phyloP scores from a whole-genome alignment of 2,888 invertebrate genomes.

The Athalia cordata region DNA sequence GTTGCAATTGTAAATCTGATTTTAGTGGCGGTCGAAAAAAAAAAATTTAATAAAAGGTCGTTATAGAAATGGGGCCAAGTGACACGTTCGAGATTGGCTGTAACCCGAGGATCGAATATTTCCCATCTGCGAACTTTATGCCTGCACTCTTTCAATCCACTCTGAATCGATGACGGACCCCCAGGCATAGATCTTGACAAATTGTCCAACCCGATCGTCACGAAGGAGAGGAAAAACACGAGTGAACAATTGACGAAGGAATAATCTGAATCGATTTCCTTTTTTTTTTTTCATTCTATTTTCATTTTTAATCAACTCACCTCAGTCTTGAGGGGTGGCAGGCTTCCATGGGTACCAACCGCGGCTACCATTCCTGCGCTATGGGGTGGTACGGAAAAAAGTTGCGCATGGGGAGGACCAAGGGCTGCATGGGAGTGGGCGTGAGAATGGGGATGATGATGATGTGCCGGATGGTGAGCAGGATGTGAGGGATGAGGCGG shows the following conservation, averaged over 20 bases:
- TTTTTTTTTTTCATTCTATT: not conserved
- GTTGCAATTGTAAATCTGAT: not conserved
- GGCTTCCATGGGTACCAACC: conserved; percentile 63
- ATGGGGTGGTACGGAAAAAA: conserved; percentile 69
- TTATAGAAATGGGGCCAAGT: conserved; percentile 56
- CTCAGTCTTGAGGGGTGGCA: conserved; percentile 67
- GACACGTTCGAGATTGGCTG: conserved; percentile 70
- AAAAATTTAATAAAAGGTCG: conserved; percentile 20
- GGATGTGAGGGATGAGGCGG: conserved; percentile 43
- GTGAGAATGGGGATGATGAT: conserved; percentile 48
- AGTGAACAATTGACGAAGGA: not conserved
- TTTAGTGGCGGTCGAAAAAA: not conserved
- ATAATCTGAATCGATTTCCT: not conserved
- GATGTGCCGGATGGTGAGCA: conserved; percentile 29
- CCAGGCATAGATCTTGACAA: conserved; percentile 53
- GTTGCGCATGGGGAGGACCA: conserved; percentile 67
- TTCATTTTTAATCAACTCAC: conserved; percentile 53
- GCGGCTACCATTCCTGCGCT: conserved; percentile 62
- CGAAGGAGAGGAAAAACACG: not conserved
- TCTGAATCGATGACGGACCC: conserved; percentile 62
- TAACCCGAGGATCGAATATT: conserved; percentile 67
- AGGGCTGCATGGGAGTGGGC: conserved; percentile 55
- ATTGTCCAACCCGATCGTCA: not conserved
- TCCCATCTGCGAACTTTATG: conserved; percentile 34
- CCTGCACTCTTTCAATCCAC: conserved; percentile 52